Base-by-base conservation (phyloP, 2,113 vertebrate genomes). In the Megalops atlanticus region DNA sequence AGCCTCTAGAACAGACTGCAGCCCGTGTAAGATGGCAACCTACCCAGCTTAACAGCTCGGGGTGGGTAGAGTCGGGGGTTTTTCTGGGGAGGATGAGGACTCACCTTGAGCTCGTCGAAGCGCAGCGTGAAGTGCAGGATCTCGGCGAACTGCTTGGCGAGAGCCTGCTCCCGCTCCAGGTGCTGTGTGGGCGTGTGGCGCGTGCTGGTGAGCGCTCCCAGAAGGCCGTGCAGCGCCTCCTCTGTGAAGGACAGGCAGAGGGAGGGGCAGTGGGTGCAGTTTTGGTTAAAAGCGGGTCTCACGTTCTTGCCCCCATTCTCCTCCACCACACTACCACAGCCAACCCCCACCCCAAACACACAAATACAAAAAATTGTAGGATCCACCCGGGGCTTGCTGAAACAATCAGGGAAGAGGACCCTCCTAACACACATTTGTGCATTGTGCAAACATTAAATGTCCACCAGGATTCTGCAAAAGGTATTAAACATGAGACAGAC, bases 121-220 rank as follows among this genome's bases (percentile, higher is more conserved):
- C 96, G 95, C 89, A 99, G 95, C 24, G 97, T 99, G 85, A 99
- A 99, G 88, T 99, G 97, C 86, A 99, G 93, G 83, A 99, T 99
- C 93, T 99, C 97, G 75, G 98, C 98, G 79, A 99, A 98, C 92
- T 98, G 97, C 35, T 97, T 96, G n/a, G 97, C 97, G 88, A 98
- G 95, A 86, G 98, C 96, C 94, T 99, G 98, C 94, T 99, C 97
- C 93, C 97, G 96, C 96, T 99, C 98, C 92, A 99, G 94, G 70
- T 99, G 98, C 83, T 99, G 98, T 0, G 97, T 99, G 3, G 98
- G 96, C 69, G 95, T 95, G 4, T 96, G 96, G 0, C 94, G 94
- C 0, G 95, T 92, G 80, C 94, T 95, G 0, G 97, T 98, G 87
- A 99, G 89, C 77, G 95, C 94, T 54, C 95, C 94, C 86, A 99